Conservation (phyloP, 2,797 vertebrate genomes). For the Sebastes matsubarae region DNA sequence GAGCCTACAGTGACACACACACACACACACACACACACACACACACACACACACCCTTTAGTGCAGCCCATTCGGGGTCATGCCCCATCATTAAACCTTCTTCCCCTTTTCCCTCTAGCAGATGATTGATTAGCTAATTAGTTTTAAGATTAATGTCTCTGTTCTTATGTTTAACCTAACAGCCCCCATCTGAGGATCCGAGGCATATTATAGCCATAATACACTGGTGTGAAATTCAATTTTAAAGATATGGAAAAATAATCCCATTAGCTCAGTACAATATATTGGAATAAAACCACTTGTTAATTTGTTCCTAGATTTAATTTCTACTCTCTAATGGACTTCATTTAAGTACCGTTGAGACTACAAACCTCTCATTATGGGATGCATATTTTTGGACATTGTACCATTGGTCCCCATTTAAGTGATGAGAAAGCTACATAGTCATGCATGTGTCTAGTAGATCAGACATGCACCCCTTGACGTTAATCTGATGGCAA, state of each 20-base stretch:
- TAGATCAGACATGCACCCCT: too few relatives aligned
- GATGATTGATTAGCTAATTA: constrained; percentile 64
- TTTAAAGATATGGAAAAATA: constrained; percentile 36
- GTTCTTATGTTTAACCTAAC: constrained; percentile 44
- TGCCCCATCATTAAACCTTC: constrained; percentile 28
- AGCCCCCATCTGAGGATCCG: constrained; percentile 19
- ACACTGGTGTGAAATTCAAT: constrained; percentile 15
- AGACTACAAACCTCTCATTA: background rate
- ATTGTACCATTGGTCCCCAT: background rate
- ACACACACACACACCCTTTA: background rate
- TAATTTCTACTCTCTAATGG: constrained; percentile 1
- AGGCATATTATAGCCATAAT: constrained; percentile 13
- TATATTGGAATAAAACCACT: constrained; percentile 14
- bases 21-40: constrained; percentile 6
- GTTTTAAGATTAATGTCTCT: constrained; percentile 50
- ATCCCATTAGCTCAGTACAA: constrained; percentile 15
- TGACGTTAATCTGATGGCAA: too few relatives aligned
- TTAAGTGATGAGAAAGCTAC: background rate
- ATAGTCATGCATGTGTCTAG: background rate
- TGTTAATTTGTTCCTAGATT: constrained; percentile 16
- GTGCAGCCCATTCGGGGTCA: constrained; percentile 8
- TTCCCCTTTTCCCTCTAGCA: constrained; percentile 6
- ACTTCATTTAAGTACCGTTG: background rate
- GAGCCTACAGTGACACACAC: too few relatives aligned
- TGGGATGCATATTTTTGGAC: background rate